phyloP scores from a whole-genome alignment of 1,140 invertebrate species.

The Oryctes rhinoceros region DNA sequence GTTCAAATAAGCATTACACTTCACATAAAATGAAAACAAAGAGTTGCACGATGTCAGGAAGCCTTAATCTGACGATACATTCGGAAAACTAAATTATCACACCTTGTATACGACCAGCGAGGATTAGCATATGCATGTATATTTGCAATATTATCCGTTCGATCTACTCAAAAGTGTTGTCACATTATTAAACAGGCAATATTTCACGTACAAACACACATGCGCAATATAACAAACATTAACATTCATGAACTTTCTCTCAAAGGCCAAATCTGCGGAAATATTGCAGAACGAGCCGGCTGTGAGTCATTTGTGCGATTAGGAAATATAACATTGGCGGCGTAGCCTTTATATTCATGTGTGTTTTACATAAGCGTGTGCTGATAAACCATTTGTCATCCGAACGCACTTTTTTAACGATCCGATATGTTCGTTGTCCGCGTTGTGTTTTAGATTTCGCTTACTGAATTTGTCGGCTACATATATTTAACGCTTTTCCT shows the following conservation, averaged over 20 bases:
- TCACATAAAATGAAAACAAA: no score
- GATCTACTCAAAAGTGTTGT: not conserved
- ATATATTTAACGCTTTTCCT: no score
- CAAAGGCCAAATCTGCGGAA: constrained; percentile 17
- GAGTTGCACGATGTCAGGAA: no score
- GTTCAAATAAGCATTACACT: no score
- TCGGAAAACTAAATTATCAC: no score
- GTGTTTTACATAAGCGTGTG: not conserved
- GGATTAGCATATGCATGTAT: not conserved
- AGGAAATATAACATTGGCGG: constrained; percentile 12
- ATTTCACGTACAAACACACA: not conserved
- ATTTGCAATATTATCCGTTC: not conserved
- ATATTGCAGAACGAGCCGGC: not conserved
- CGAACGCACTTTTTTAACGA: no score
- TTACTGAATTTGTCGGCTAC: no score
- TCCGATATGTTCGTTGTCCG: no score
- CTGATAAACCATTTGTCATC: no score
- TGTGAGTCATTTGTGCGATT: not conserved
- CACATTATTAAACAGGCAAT: not conserved
- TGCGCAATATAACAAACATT: constrained; percentile 8
- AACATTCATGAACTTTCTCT: constrained; percentile 5
- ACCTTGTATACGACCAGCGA: not conserved
- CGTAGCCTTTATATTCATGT: constrained; percentile 8
- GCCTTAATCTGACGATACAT: no score
- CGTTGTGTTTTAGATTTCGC: no score